Base-by-base conservation (phyloP, 2,888 invertebrate genomes). In the Drosophila kambysellisi region DNA sequence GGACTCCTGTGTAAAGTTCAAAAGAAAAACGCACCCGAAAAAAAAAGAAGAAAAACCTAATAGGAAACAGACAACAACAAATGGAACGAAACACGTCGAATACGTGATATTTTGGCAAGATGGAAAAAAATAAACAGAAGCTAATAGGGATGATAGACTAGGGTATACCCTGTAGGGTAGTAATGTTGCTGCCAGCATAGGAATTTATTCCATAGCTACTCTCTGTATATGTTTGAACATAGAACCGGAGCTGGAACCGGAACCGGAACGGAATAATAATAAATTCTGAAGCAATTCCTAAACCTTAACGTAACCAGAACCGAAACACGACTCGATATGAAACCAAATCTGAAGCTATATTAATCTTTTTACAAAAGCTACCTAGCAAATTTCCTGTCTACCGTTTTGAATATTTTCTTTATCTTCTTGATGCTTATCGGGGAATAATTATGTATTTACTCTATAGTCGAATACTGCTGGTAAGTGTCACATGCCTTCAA, bases 1-100 rank as follows among this genome's bases (percentile, higher is more conserved):
- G 88, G 89, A 89, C 88, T 89, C 89, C 77, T 76, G 88, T 87
- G 87, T 79, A 85, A 83, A 79, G 80, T 80, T 76, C 69, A 76
- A 72, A 80, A 61, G 76, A 63, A 63, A 81, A 63, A 81, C 81
- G 85, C 79, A 83, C 70, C 39, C 25, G 7, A 59, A 62, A 54
- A 48, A 51, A 29, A 20, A 25, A 39, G 30, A 20, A 41, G 59
- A 37, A 68, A 54, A 30, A 17, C 17, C 29, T 3, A 30, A n/a
- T n/a, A 70, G 64, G 62, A 68, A 76, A 79, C 63, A 57, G 64
- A 54, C 66, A 76, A 64, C 64, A 79, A 79, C 79, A 75, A 79
- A 70, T 71, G 64, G 51, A 74, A 74, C 62, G 66, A 72, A 66
- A 74, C 25, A 46, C 56, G 79, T 74, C 65, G 76, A 78, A 72